Conservation (phyloP, 2,113 vertebrate species). For the Caloenas nicobarica region DNA sequence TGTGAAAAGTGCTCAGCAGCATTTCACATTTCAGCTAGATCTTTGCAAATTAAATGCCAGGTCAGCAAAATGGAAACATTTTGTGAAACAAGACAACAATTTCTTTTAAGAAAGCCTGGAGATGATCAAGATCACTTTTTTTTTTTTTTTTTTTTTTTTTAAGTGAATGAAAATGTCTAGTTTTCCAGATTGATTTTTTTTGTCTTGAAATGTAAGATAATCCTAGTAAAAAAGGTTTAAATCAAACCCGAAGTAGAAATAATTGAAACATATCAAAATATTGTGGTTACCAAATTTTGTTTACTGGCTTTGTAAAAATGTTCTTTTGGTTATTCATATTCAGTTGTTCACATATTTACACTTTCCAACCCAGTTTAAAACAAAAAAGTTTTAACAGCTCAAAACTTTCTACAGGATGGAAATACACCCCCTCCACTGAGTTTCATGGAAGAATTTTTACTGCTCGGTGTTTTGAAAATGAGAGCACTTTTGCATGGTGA, state of each 20-base stretch:
- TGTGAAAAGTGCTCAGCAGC: neutral
- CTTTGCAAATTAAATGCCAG: neutral
- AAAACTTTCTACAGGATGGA: neutral
- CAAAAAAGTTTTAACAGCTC: neutral
- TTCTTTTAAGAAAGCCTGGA: neutral
- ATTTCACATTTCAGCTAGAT: conserved; percentile 11
- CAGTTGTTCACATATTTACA: neutral
- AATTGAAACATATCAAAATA: neutral
- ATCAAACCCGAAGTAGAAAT: neutral
- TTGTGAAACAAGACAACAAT: neutral
- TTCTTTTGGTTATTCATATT: neutral
- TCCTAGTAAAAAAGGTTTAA: neutral
- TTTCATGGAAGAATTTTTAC: neutral
- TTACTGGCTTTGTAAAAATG: neutral
- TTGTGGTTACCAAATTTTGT: neutral
- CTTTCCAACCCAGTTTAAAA: neutral
- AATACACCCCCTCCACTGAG: neutral
- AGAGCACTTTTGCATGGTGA: neutral
- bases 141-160: neutral
- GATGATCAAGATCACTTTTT: neutral
- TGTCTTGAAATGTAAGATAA: neutral
- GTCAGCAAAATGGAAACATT: conserved; percentile 28
- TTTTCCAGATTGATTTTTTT: neutral
- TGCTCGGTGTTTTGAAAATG: neutral
- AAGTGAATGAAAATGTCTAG: neutral